Percentiles rank a stretch among this genome's conserved stretches.
Evolutionary conservation across 2,797 vertebrate genomes (phyloP).

Genomic region (Poeciliopsis gracilis): DNA sequence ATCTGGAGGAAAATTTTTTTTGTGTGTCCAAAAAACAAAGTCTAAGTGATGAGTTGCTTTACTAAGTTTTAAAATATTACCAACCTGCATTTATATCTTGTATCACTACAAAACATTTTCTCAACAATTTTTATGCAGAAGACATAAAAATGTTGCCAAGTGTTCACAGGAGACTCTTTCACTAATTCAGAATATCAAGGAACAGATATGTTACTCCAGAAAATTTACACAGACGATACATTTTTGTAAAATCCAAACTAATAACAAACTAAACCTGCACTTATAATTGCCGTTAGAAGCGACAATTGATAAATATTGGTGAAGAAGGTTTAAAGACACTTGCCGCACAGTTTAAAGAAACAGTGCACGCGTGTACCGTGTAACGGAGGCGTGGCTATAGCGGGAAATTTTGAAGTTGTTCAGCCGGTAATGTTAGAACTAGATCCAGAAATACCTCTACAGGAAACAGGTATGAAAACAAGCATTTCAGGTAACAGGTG

Average conservation of each 20-base stretch:
- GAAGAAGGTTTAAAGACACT: not conserved
- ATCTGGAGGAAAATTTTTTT: not conserved
- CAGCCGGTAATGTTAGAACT: not conserved
- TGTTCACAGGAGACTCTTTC: not conserved
- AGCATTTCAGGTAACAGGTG: not conserved
- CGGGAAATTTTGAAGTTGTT: conserved; percentile 2
- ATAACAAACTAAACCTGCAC: not conserved
- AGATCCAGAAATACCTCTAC: not conserved
- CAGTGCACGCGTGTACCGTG: not conserved
- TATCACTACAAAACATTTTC: not conserved
- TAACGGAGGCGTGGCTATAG: not conserved
- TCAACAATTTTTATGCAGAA: not conserved
- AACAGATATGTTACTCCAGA: not conserved
- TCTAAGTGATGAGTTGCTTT: not conserved
- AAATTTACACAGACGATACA: not conserved
- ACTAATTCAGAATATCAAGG: not conserved
- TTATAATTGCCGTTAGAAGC: not conserved
- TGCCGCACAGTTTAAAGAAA: not conserved
- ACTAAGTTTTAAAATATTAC: not conserved
- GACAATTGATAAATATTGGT: not conserved
- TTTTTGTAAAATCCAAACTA: not conserved
- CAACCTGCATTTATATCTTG: not conserved
- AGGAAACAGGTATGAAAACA: not conserved
- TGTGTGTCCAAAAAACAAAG: not conserved
- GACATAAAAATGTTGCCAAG: not conserved